Percentiles rank a stretch among this genome's conserved stretches.
These are phyloP conservation scores for Huso huso DNA, from an alignment of 2,797 vertebrate species.

Conservation along the genomic window DNA sequence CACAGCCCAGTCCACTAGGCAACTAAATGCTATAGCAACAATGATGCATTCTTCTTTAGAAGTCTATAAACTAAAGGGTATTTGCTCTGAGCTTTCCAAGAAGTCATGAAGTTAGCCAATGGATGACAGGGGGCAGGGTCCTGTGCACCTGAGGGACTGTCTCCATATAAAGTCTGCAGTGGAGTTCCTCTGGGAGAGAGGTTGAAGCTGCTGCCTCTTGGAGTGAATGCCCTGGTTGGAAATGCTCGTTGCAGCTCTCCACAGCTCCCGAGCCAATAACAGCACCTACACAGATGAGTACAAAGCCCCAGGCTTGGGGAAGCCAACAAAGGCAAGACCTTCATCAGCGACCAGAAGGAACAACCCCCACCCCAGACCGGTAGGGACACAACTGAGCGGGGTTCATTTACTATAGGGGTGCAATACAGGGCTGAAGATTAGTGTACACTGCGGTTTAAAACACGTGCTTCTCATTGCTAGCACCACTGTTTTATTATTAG, in stretches of 20 bases:
- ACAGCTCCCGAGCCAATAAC: conserved; percentile 48
- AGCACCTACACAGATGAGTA: conserved; percentile 61
- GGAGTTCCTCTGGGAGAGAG: conserved; percentile 22
- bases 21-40: too few species aligned
- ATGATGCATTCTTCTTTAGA: too few species aligned
- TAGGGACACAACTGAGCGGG: conserved; percentile 37
- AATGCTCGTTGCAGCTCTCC: conserved; percentile 16
- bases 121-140: conserved; percentile 37
- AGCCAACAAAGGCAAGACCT: conserved; percentile 40
- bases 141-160: conserved; percentile 36
- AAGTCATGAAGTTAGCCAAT: too few species aligned
- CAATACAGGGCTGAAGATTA: conserved; percentile 2
- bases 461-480: background rate
- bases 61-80: too few species aligned
- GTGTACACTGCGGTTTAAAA: conserved; percentile 5
- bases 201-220: conserved; percentile 2
- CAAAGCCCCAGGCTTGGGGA: conserved; percentile 31
- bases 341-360: conserved; percentile 61
- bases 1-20: too few species aligned
- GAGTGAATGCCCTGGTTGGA: conserved; percentile 10
- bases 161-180: conserved; percentile 32
- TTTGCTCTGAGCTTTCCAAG: too few species aligned
- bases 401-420: background rate
- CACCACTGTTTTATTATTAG: too few species aligned
- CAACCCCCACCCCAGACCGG: conserved; percentile 62